A percentile compares a stretch with the other conserved stretches of the same genome.
Evolutionary conservation across 2,888 invertebrate species (phyloP).

Genomic region (Gortyna flavago): DNA sequence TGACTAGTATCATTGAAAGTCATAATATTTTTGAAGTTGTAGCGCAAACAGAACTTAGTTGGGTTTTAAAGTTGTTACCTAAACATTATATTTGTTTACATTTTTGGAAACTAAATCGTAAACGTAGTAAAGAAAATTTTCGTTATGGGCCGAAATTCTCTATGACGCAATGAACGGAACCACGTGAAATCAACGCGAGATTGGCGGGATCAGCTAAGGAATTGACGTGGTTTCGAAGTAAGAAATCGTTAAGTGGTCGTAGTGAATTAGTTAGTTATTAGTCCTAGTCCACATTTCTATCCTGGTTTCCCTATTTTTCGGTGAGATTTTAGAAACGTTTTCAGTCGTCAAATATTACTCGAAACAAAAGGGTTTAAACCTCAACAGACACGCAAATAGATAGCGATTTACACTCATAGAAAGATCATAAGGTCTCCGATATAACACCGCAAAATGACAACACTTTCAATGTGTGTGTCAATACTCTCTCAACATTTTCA

Average conservation of each 20-base stretch:
- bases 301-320: background rate
- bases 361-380: background rate
- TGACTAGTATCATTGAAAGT: background rate
- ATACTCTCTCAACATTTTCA: constrained; percentile 61
- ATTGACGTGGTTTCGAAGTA: too few relatives aligned
- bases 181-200: too few relatives aligned
- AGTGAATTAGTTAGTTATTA: too few relatives aligned
- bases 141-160: too few relatives aligned
- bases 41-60: background rate
- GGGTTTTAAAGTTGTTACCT: background rate
- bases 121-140: background rate
- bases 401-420: background rate
- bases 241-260: too few relatives aligned
- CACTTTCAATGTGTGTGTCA: constrained; percentile 48
- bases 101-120: background rate
- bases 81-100: background rate
- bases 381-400: background rate
- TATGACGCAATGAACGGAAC: too few relatives aligned
- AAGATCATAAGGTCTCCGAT: constrained; percentile 35
- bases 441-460: constrained; percentile 26
- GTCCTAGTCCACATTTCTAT: background rate
- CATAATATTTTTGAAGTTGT: background rate
- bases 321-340: background rate
- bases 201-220: too few relatives aligned
- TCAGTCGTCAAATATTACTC: background rate